Evolutionary conservation across 2,888 invertebrate genomes (phyloP).

Genomic region (Dryadula phaetusa): DNA sequence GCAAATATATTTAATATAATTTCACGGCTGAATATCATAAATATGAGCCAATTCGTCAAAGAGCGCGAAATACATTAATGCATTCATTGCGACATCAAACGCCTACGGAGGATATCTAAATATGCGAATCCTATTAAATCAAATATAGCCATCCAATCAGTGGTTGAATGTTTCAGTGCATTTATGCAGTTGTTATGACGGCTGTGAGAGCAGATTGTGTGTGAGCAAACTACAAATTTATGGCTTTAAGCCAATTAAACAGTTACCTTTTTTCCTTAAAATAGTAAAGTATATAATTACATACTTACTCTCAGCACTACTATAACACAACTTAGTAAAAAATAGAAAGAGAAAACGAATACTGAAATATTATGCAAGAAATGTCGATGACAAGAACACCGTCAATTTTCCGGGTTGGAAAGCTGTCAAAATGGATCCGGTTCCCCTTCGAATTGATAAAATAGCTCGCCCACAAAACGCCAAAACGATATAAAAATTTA

Average conservation of each 20-base stretch:
- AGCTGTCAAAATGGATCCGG: constrained; percentile 72
- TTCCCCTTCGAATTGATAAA: constrained; percentile 78
- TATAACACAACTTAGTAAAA: background rate
- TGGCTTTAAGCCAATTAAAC: constrained; percentile 16
- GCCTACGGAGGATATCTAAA: constrained; percentile 61
- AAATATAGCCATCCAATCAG: constrained; percentile 77
- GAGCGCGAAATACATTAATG: constrained; percentile 15
- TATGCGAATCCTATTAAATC: constrained; percentile 65
- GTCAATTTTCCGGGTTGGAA: constrained; percentile 47
- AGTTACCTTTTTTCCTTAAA: background rate
- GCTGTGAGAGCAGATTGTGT: constrained; percentile 39
- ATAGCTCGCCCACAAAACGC: constrained; percentile 71
- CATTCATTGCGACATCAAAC: constrained; percentile 37
- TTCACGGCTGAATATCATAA: background rate
- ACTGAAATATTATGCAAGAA: background rate
- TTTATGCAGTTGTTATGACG: constrained; percentile 65
- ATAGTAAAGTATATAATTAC: background rate
- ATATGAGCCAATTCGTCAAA: constrained; percentile 8
- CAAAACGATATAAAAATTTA: constrained; percentile 80
- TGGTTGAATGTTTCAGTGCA: constrained; percentile 58
- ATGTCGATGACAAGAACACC: constrained; percentile 13
- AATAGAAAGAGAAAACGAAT: background rate
- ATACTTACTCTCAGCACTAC: background rate
- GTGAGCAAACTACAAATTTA: constrained; percentile 27
- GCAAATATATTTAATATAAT: background rate